Percentiles rank a stretch among this genome's conserved stretches.
These are phyloP conservation scores for Drosophila kikkawai DNA, from an alignment of 1,140 invertebrate species.

Conservation along the genomic window DNA sequence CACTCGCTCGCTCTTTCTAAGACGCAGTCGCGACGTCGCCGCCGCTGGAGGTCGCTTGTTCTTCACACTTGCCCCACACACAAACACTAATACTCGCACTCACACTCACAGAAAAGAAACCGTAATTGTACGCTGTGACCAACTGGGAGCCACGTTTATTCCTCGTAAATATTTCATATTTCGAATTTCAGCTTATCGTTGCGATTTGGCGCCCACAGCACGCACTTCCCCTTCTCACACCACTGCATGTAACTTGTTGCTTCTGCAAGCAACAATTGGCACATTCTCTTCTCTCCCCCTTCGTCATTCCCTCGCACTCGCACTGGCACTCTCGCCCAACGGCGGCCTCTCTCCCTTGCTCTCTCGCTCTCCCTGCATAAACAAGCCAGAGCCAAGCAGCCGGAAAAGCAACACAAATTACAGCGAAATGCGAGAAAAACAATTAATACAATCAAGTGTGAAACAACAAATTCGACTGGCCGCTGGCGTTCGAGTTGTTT, in stretches of 20 bases:
- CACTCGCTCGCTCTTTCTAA: slow-evolving; percentile 63
- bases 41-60: slow-evolving; percentile 77
- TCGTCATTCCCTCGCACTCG: slow-evolving; percentile 13
- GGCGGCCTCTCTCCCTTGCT: slow-evolving; percentile 13
- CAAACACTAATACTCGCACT: slow-evolving; percentile 13
- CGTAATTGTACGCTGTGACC: slow-evolving; percentile 55
- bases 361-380: slow-evolving; percentile 32
- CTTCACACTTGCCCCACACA: slow-evolving; percentile 75
- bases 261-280: slow-evolving; percentile 65
- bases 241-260: slow-evolving; percentile 64
- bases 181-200: slow-evolving; percentile 61
- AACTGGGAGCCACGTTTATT: slow-evolving; percentile 69
- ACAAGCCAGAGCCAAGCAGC: slow-evolving; percentile 54
- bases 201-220: slow-evolving; percentile 58
- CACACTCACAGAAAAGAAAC: slow-evolving; percentile 15
- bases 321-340: slow-evolving; percentile 10
- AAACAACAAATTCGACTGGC: slow-evolving; percentile 62
- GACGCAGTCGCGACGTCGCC: slow-evolving; percentile 53
- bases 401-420: slow-evolving; percentile 66
- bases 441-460: slow-evolving; percentile 56
- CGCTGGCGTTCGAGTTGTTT: slow-evolving; percentile 59
- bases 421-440: slow-evolving; percentile 54
- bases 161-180: slow-evolving; percentile 48
- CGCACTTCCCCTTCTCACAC: slow-evolving; percentile 10
- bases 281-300: slow-evolving; percentile 40